A percentile compares a stretch with the other conserved stretches of the same genome.
Evolutionary conservation across 2,113 vertebrate genomes (phyloP).

Genomic region (Sander lucioperca): DNA sequence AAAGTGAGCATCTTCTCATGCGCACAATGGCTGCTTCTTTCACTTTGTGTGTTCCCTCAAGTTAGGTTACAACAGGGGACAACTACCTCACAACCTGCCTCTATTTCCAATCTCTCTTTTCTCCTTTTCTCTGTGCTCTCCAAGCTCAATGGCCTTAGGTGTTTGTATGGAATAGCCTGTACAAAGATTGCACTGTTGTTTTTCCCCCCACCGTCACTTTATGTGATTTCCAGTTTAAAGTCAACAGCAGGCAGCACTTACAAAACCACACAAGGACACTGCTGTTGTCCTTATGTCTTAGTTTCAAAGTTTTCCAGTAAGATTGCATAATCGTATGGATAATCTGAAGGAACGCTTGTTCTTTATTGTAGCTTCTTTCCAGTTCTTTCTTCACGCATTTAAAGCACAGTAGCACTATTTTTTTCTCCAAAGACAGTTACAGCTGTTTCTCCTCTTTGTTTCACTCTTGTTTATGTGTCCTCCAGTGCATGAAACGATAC

Average conservation of each 20-base stretch:
- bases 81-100: not conserved
- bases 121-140: not conserved
- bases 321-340: constrained; percentile 8
- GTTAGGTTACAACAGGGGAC: not conserved
- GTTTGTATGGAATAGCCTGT: constrained; percentile 8
- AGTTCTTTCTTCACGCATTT: not conserved
- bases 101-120: not conserved
- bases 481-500: constrained; percentile 6
- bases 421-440: not conserved
- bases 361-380: not conserved
- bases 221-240: constrained; percentile 52
- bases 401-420: constrained; percentile 1
- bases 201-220: not conserved
- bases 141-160: constrained; percentile 28
- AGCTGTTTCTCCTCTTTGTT: constrained; percentile 32
- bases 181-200: constrained; percentile 55
- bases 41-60: constrained; percentile 8
- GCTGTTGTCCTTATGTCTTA: constrained; percentile 32
- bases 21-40: constrained; percentile 20
- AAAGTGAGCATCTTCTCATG: constrained; percentile 23
- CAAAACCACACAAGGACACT: constrained; percentile 31
- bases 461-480: constrained; percentile 15
- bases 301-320: constrained; percentile 37
- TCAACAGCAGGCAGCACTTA: constrained; percentile 1
- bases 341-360: constrained; percentile 18